phyloP scores from a whole-genome alignment of 2,797 vertebrate species.

The Salarias fasciatus region DNA sequence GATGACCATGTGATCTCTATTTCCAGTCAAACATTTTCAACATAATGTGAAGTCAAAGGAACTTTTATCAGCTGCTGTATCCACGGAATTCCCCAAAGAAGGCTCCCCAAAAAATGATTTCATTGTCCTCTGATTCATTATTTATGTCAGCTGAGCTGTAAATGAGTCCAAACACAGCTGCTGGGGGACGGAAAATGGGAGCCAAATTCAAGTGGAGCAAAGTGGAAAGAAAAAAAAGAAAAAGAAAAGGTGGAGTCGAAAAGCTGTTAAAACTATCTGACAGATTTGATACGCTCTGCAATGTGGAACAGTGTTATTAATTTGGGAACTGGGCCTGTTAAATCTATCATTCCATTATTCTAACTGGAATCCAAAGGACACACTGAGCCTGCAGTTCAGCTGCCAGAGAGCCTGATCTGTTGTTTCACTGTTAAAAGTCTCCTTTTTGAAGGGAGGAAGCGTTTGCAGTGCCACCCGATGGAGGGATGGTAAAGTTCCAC shows the following conservation, averaged over 20 bases:
- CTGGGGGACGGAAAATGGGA: conserved; percentile 65
- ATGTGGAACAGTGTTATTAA: conserved; percentile 79
- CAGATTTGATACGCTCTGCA: conserved; percentile 73
- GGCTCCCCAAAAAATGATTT: conserved; percentile 57
- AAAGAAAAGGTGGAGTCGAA: conserved; percentile 60
- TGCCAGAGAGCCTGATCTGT: conserved; percentile 60
- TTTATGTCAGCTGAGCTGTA: conserved; percentile 82
- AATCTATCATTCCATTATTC: conserved; percentile 84
- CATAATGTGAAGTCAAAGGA: conserved; percentile 40
- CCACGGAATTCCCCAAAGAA: conserved; percentile 64
- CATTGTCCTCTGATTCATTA: conserved; percentile 74
- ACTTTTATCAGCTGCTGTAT: conserved; percentile 64
- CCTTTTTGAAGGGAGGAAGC: conserved; percentile 58
- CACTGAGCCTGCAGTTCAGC: conserved; percentile 64
- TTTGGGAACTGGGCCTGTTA: conserved; percentile 79
- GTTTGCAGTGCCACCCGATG: conserved; percentile 67
- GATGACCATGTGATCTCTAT: conserved; percentile 34
- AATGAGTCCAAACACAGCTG: conserved; percentile 86
- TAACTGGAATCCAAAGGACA: conserved; percentile 73
- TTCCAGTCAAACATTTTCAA: conserved; percentile 37
- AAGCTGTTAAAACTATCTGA: conserved; percentile 75
- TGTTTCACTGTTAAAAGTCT: conserved; percentile 68
- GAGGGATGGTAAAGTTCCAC: conserved; percentile 35
- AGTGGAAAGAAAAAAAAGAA: conserved; percentile 43
- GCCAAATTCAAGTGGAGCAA: conserved; percentile 64